These are phyloP conservation scores for Microctonus hyperodae DNA, from an alignment of 2,888 invertebrate species.

Conservation along the genomic window DNA sequence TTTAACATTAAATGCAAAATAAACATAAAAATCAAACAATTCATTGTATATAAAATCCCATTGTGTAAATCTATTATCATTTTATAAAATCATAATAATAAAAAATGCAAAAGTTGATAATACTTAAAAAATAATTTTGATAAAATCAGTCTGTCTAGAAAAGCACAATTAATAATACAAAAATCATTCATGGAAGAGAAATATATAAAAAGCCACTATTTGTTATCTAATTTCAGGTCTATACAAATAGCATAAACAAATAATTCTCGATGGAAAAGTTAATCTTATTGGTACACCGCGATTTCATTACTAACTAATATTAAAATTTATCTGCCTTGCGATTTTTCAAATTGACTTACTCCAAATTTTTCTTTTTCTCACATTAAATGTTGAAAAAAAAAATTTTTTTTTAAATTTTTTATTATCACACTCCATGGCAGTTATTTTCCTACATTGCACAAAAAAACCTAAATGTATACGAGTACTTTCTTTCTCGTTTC, in stretches of 20 bases:
- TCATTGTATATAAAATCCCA: neutral
- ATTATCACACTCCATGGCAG: too few relatives aligned
- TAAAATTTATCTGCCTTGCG: neutral
- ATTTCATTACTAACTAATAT: neutral
- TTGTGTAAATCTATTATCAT: neutral
- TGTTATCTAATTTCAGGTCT: constrained; percentile 28
- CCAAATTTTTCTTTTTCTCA: neutral
- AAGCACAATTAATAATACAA: constrained; percentile 1
- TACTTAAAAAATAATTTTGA: neutral
- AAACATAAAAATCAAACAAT: neutral
- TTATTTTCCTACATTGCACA: too few relatives aligned
- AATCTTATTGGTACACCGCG: constrained; percentile 30
- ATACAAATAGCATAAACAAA: constrained; percentile 39
- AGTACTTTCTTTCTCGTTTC: neutral
- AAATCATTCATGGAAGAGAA: constrained; percentile 2
- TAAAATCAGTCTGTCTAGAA: constrained; percentile 22
- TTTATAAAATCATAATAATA: neutral
- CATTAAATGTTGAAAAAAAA: neutral
- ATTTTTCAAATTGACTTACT: neutral
- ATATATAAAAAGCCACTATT: constrained; percentile 14
- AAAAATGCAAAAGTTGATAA: neutral
- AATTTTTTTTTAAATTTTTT: neutral
- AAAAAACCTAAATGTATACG: neutral
- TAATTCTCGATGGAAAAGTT: constrained; percentile 38
- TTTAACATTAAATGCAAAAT: too few relatives aligned